A percentile compares a stretch with the other conserved stretches of the same genome.
Conservation (phyloP, 2,113 vertebrate genomes). For the Oriolus oriolus region DNA sequence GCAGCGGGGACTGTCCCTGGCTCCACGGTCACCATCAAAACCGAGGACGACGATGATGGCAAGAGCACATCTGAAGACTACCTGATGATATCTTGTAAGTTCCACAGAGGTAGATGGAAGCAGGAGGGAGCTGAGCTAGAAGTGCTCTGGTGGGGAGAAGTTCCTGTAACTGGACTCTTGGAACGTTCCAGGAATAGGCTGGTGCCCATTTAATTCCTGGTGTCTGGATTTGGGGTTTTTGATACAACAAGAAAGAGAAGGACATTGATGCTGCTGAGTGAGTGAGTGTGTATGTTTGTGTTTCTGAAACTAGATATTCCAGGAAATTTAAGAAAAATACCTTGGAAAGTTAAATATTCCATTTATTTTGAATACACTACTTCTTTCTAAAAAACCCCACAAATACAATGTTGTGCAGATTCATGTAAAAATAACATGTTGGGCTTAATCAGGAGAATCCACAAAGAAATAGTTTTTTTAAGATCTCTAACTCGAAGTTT, state of each 20-base stretch:
- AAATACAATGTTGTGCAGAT: neutral
- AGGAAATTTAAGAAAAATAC: neutral
- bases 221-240: neutral
- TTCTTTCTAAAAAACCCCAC: neutral
- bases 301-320: neutral
- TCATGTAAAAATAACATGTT: neutral
- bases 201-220: neutral
- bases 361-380: neutral
- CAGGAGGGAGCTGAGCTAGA: neutral
- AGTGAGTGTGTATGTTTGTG: neutral
- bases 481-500: neutral
- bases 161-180: neutral
- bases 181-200: neutral
- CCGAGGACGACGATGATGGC: slow-evolving; percentile 86
- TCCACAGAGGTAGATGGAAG: slow-evolving; percentile 15
- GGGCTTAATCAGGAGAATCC: neutral
- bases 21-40: slow-evolving; percentile 87
- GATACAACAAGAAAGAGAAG: neutral
- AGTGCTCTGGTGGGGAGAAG: neutral
- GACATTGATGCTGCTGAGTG: neutral
- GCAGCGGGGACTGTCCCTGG: slow-evolving; percentile 76
- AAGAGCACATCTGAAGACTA: slow-evolving; percentile 97
- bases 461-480: neutral
- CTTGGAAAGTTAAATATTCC: neutral
- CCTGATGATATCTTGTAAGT: slow-evolving; percentile 98